phyloP scores from a whole-genome alignment of 2,797 vertebrate species.

The Pachyuromys duprasi region DNA sequence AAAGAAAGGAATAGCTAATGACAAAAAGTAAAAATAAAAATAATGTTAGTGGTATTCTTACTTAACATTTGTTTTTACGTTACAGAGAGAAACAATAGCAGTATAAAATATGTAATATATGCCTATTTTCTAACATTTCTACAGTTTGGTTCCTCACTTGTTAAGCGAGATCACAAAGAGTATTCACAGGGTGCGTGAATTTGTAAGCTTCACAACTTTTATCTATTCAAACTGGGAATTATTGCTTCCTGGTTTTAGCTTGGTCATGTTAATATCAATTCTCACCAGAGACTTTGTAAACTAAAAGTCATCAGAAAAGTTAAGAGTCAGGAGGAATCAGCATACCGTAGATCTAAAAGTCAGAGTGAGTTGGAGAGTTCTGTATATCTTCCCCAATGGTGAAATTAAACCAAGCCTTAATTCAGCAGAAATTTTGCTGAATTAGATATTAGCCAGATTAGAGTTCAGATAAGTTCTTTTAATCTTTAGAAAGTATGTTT shows the following conservation, averaged over 20 bases:
- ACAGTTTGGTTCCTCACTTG: not conserved
- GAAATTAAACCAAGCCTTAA: slow-evolving; percentile 65
- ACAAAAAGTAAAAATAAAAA: too few species aligned
- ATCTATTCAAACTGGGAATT: not conserved
- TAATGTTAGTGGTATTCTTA: not conserved
- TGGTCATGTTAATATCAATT: slow-evolving; percentile 10
- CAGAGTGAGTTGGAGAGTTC: not conserved
- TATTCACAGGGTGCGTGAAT: not conserved
- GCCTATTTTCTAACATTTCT: not conserved
- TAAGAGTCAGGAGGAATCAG: slow-evolving; percentile 45
- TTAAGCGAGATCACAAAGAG: not conserved
- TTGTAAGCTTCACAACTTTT: not conserved
- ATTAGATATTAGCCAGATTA: slow-evolving; percentile 36
- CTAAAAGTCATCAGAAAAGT: slow-evolving; percentile 49
- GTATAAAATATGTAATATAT: not conserved
- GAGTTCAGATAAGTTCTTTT: not conserved
- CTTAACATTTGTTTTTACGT: not conserved
- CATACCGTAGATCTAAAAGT: slow-evolving; percentile 42
- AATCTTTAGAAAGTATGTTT: not conserved
- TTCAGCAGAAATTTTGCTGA: slow-evolving; percentile 61
- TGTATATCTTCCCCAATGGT: slow-evolving; percentile 28
- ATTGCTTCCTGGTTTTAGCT: not conserved
- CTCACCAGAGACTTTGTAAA: slow-evolving; percentile 15
- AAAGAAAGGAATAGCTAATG: too few species aligned
- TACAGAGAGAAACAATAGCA: not conserved